A percentile compares a stretch with the other conserved stretches of the same genome.
phyloP scores from a whole-genome alignment of 2,888 invertebrate species.

The Drosophila setosimentum region DNA sequence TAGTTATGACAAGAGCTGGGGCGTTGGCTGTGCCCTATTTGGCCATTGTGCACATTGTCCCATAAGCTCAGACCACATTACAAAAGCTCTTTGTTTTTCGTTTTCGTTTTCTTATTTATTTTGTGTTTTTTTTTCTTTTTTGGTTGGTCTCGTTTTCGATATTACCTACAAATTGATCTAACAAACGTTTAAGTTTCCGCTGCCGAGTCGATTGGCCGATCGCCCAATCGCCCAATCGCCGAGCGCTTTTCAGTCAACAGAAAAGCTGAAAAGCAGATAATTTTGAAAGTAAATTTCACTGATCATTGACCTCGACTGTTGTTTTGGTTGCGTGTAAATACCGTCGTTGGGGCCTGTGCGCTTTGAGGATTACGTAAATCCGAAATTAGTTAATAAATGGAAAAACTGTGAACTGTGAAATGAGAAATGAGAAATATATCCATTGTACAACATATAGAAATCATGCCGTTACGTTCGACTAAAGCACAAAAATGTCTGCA shows the following conservation, averaged over 20 bases:
- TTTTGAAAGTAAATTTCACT: conserved; percentile 81
- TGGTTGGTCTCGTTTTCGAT: conserved; percentile 8
- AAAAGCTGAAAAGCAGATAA: conserved; percentile 63
- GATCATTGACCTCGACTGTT: conserved; percentile 77
- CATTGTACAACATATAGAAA: conserved; percentile 53
- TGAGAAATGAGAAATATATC: conserved; percentile 62
- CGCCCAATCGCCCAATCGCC: conserved; percentile 11
- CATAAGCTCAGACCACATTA: conserved; percentile 37
- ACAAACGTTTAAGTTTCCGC: conserved; percentile 63
- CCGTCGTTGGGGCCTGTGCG: conserved; percentile 57
- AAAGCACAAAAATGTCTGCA: conserved; percentile 54
- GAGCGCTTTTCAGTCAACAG: conserved; percentile 60
- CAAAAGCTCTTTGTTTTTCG: conserved; percentile 45
- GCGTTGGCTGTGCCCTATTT: conserved; percentile 58
- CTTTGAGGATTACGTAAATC: conserved; percentile 75
- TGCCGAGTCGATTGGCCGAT: conserved; percentile 12
- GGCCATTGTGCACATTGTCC: conserved; percentile 31
- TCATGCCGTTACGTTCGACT: conserved; percentile 63
- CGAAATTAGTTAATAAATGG: conserved; percentile 79
- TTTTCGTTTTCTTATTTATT: conserved; percentile 6
- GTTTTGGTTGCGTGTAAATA: conserved; percentile 73
- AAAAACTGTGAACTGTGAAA: conserved; percentile 78
- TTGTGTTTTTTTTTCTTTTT: conserved; percentile 1
- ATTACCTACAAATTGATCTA: conserved; percentile 60
- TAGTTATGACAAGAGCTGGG: conserved; percentile 45